Evolutionary conservation across 1,140 invertebrate species (phyloP).

Genomic region (Campoletis sonorensis): DNA sequence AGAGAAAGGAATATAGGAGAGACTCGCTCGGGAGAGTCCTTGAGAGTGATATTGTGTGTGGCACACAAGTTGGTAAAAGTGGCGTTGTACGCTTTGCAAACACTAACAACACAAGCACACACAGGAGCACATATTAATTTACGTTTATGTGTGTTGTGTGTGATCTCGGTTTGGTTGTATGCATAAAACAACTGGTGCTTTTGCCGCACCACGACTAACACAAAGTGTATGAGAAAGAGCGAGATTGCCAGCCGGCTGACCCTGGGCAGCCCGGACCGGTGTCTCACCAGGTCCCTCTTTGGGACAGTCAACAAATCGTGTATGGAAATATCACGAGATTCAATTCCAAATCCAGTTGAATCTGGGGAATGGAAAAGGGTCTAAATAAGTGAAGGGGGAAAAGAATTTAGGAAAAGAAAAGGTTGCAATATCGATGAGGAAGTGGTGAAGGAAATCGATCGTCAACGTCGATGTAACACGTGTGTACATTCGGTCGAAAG

Average conservation of each 20-base stretch:
- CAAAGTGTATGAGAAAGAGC: constrained; percentile 33
- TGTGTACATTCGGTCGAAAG: background rate
- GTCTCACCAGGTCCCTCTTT: constrained; percentile 62
- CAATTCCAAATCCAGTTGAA: background rate
- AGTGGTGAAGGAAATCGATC: constrained; percentile 11
- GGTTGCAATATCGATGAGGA: background rate
- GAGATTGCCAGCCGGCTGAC: constrained; percentile 72
- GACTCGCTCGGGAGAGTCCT: constrained; percentile 65
- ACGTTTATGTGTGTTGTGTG: background rate
- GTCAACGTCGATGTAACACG: background rate
- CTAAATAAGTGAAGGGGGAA: background rate
- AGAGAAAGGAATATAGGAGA: constrained; percentile 74
- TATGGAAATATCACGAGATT: constrained; percentile 10
- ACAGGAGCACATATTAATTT: background rate
- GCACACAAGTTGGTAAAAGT: constrained; percentile 71
- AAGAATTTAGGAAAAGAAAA: too few species aligned
- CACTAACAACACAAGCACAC: background rate
- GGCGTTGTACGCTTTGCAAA: constrained; percentile 52
- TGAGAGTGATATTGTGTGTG: constrained; percentile 63
- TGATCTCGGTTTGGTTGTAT: background rate
- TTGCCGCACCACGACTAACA: background rate
- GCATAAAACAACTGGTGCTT: background rate
- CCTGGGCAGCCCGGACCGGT: constrained; percentile 65
- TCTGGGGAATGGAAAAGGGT: too few species aligned
- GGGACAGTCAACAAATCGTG: constrained; percentile 3